phyloP scores from a whole-genome alignment of 1,140 invertebrate genomes.

The Vanessa atalanta region DNA sequence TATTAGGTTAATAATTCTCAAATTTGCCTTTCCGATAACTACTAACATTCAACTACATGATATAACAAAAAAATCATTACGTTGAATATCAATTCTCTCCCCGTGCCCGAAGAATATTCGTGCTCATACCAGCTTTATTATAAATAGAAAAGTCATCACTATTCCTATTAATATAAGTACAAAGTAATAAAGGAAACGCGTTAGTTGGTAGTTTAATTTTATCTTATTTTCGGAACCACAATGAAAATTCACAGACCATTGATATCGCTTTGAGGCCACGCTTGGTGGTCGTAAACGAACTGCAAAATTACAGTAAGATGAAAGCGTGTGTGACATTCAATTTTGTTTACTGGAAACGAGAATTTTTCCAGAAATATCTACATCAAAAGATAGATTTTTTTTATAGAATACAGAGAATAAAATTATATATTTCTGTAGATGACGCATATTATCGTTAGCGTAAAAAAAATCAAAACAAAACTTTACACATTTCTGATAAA shows the following conservation, averaged over 20 bases:
- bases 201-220: neutral
- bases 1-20: too few species aligned
- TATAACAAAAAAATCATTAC: too few species aligned
- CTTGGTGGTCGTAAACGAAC: slow-evolving; percentile 45
- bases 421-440: too few species aligned
- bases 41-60: too few species aligned
- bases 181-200: slow-evolving; percentile 1
- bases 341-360: slow-evolving; percentile 29
- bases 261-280: slow-evolving; percentile 39
- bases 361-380: slow-evolving; percentile 34
- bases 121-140: too few species aligned
- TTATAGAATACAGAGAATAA: neutral
- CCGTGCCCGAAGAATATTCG: too few species aligned
- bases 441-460: too few species aligned
- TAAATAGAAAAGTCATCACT: too few species aligned
- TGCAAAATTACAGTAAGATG: slow-evolving; percentile 47
- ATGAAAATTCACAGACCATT: slow-evolving; percentile 40
- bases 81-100: too few species aligned
- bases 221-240: slow-evolving; percentile 18
- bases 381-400: neutral
- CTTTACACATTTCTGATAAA: too few species aligned
- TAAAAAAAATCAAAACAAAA: too few species aligned
- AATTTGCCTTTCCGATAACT: too few species aligned
- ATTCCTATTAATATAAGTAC: neutral
- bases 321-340: slow-evolving; percentile 37